phyloP scores from a whole-genome alignment of 2,888 invertebrate species.

The Tetragnatha montana region DNA sequence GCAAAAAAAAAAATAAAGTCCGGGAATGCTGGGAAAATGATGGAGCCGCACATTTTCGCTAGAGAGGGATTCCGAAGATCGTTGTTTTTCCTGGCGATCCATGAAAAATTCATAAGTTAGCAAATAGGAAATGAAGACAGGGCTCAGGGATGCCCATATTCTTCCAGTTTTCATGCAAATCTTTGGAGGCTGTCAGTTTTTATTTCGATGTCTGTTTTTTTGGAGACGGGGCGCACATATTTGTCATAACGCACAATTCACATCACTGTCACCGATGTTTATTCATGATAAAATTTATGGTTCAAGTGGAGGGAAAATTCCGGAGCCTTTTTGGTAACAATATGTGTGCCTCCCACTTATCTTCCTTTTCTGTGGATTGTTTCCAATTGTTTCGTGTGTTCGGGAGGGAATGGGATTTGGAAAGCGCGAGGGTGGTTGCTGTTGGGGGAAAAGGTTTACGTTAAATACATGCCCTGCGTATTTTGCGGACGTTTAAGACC shows the following conservation, averaged over 20 bases:
- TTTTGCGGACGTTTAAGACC: too few species aligned
- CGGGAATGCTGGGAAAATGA: neutral
- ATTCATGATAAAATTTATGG: neutral
- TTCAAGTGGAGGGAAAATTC: neutral
- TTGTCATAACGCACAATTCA: slow-evolving; percentile 17
- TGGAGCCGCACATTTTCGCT: slow-evolving; percentile 9
- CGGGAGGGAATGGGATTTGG: neutral
- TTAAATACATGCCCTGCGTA: neutral
- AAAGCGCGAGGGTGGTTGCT: neutral
- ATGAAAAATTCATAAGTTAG: slow-evolving; percentile 67
- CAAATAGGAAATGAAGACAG: slow-evolving; percentile 61
- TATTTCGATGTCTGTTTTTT: slow-evolving; percentile 11
- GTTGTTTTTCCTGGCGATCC: slow-evolving; percentile 48
- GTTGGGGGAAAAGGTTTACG: neutral
- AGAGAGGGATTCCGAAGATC: slow-evolving; percentile 40
- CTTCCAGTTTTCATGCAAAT: slow-evolving; percentile 48
- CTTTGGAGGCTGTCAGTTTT: slow-evolving; percentile 29
- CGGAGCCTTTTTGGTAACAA: neutral
- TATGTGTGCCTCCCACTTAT: neutral
- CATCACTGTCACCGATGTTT: neutral
- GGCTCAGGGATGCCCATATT: slow-evolving; percentile 38
- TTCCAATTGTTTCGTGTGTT: neutral
- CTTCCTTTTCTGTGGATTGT: neutral
- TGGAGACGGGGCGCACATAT: neutral
- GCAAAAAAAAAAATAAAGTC: neutral